Conservation (phyloP, 1,140 invertebrate species). For the Micrasema minimum region DNA sequence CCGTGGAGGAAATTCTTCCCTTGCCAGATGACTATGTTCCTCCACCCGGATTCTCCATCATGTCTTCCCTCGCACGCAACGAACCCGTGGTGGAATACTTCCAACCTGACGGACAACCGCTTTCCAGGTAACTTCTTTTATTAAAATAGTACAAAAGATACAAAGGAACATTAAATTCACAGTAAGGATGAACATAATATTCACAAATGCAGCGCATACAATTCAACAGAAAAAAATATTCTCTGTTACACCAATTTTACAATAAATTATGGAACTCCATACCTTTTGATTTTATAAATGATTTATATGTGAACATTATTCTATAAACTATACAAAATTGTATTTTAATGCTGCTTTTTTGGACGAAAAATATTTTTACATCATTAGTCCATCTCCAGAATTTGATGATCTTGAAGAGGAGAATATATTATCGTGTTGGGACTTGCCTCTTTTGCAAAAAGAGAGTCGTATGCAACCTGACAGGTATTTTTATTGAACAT, state of each 20-base stretch:
- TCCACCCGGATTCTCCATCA: conserved; percentile 71
- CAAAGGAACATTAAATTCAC: conserved; percentile 18
- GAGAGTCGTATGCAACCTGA: conserved; percentile 55
- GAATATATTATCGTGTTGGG: conserved; percentile 56
- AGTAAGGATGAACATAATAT: too few species aligned
- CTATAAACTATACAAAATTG: neutral
- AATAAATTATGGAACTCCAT: too few species aligned
- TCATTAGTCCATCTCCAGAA: conserved; percentile 63
- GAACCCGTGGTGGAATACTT: conserved; percentile 61
- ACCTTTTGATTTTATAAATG: too few species aligned
- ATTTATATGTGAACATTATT: too few species aligned
- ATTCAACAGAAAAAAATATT: too few species aligned
- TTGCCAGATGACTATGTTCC: conserved; percentile 69
- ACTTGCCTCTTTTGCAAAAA: conserved; percentile 57
- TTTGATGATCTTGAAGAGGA: conserved; percentile 56
- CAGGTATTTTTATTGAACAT: too few species aligned
- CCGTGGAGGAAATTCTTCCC: conserved; percentile 67
- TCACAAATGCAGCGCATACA: too few species aligned
- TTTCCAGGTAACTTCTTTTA: conserved; percentile 61
- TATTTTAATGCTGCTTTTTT: conserved; percentile 31
- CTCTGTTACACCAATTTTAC: too few species aligned
- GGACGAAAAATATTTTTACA: neutral
- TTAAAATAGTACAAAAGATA: neutral
- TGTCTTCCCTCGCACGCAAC: conserved; percentile 66
- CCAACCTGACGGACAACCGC: conserved; percentile 66